Base-by-base conservation (phyloP, 2,113 vertebrate genomes). In the Desmodus rotundus region DNA sequence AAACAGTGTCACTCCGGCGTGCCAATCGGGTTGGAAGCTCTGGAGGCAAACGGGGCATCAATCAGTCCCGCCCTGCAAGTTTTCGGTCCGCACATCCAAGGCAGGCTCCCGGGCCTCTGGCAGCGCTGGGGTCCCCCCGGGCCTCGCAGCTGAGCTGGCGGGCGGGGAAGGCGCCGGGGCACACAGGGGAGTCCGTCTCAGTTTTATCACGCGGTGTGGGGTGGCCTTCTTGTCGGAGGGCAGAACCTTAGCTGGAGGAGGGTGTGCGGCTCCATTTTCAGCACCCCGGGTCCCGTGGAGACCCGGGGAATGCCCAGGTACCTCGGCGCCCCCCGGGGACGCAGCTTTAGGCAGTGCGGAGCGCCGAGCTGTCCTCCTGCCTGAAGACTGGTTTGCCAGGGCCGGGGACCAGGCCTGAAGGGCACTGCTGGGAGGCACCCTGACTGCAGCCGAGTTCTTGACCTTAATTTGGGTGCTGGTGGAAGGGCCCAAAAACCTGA, bases 401-500 rank as follows among this genome's bases (percentile, higher is more conserved):
- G 2, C 92, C 77, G 72, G 85, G 54, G 96, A 87, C 84, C 0
- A n/a, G 31, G 74, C 31, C 36, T 91, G 96, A 58, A 43, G 38
- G 5, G 87, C 24, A 3, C 1, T 67, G 52, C 80, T 67, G 4
- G 89, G 78, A 86, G 89, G 83, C 86, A 96, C 70, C 56, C 96
- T 97, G 81, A 98, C 85, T 12, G 97, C 96, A 84, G 97, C 96
- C 16, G 98, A 98, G 76, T 98, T 98, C 96, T 97, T 98, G 33
- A 98, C 98, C 97, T 97, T 98, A 88, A 98, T 98, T 19, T 68
- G 82, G 6, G 98, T 99, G 84, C 97, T 98, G 70, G 98, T 99
- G 47, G 98, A 99, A 54, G 98, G 98, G 63, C 98, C 98, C 76
- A 97, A 95, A 97, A 97, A 98, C 47, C 97, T 96, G 72, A 98